phyloP scores from a whole-genome alignment of 1,140 invertebrate genomes.

The Drosophila truncata region DNA sequence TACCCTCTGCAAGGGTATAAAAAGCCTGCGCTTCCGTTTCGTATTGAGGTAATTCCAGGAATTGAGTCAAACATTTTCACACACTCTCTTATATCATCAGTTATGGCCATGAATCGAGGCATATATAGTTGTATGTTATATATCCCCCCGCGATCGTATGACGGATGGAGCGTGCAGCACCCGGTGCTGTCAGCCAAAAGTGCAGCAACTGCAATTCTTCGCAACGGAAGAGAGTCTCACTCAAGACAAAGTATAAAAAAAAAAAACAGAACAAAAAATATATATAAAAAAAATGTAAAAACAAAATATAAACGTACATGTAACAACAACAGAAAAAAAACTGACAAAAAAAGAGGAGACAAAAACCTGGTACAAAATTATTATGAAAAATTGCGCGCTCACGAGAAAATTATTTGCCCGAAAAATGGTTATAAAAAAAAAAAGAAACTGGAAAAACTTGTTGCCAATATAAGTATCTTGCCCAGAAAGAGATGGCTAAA shows the following conservation, averaged over 20 bases:
- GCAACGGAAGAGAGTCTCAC: conserved; percentile 44
- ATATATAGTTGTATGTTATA: conserved; percentile 5
- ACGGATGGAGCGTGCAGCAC: conserved; percentile 67
- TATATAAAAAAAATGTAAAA: conserved; percentile 1
- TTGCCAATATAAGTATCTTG: conserved; percentile 45
- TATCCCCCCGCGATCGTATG: conserved; percentile 38
- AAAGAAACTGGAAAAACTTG: conserved; percentile 77
- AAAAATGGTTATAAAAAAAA: conserved; percentile 42
- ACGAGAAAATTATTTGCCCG: conserved; percentile 42
- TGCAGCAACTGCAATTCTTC: conserved; percentile 69
- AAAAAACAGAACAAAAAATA: conserved; percentile 7
- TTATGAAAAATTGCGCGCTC: conserved; percentile 76
- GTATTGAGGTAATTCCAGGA: conserved; percentile 66
- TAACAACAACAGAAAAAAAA: conserved; percentile 17
- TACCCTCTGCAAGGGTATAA: too few relatives aligned
- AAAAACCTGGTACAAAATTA: conserved; percentile 49
- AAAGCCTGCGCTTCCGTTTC: conserved; percentile 66
- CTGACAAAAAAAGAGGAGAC: conserved; percentile 3
- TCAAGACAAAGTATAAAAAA: neutral
- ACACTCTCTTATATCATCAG: conserved; percentile 63
- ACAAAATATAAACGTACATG: conserved; percentile 17
- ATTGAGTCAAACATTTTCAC: conserved; percentile 71
- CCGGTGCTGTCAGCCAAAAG: conserved; percentile 64
- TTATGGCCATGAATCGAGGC: conserved; percentile 64
- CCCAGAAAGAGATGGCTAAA: conserved; percentile 63